Conservation (phyloP, 2,797 vertebrate species). For the Gymnocypris eckloni region DNA sequence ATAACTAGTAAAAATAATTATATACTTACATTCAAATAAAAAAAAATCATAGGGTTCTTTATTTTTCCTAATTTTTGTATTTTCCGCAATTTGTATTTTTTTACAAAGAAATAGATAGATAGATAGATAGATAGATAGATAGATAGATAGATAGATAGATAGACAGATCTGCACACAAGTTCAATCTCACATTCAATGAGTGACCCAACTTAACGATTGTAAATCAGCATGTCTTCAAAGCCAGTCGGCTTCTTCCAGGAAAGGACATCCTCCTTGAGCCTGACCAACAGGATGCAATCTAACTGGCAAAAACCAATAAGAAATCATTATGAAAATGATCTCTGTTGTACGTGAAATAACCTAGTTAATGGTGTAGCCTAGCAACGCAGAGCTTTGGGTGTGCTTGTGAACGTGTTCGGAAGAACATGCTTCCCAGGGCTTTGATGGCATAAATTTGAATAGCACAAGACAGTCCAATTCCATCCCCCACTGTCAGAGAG, state of each 20-base stretch:
- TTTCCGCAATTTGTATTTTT: background rate
- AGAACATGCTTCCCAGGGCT: slow-evolving; percentile 2
- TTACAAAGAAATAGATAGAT: too few relatives aligned
- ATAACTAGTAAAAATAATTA: background rate
- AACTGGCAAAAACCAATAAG: slow-evolving; percentile 55
- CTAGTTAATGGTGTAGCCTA: slow-evolving; percentile 80
- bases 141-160: too few relatives aligned
- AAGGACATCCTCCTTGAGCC: background rate
- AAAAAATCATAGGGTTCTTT: background rate
- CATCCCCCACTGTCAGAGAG: background rate
- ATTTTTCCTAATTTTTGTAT: too few relatives aligned
- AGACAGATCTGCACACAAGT: background rate
- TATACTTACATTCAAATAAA: background rate
- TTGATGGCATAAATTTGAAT: slow-evolving; percentile 27
- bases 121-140: too few relatives aligned
- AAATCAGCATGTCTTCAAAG: slow-evolving; percentile 26
- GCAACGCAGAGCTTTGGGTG: slow-evolving; percentile 71
- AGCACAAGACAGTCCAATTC: background rate
- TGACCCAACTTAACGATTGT: background rate
- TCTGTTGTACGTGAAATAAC: slow-evolving; percentile 71
- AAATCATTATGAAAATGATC: slow-evolving; percentile 74
- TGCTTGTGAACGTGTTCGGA: slow-evolving; percentile 32
- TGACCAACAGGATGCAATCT: background rate
- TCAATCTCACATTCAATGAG: background rate
- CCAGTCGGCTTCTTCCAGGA: slow-evolving; percentile 1